Percentiles rank a stretch among this genome's conserved stretches.
phyloP scores from a whole-genome alignment of 2,888 invertebrate species.

The Atethmia centrago region DNA sequence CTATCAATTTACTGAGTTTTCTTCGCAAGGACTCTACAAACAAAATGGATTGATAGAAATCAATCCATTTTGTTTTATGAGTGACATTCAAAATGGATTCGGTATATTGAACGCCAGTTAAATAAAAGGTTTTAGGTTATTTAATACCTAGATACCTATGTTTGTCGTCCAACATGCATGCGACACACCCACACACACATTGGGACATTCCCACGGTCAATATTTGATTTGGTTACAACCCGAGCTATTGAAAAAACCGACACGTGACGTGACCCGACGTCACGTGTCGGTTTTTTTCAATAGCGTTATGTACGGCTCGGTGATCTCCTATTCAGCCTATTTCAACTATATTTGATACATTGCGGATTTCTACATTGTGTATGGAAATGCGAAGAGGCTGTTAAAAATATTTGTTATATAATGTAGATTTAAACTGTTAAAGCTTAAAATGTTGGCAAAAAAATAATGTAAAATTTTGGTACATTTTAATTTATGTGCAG shows the following conservation, averaged over 20 bases:
- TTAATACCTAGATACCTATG: background rate
- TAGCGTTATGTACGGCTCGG: conserved; percentile 39
- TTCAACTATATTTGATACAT: conserved; percentile 23
- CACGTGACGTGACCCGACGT: too few relatives aligned
- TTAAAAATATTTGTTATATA: background rate
- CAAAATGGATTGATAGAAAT: too few relatives aligned
- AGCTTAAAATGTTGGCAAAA: background rate
- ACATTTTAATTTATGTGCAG: background rate
- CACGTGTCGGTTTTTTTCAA: conserved; percentile 67
- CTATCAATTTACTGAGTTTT: background rate
- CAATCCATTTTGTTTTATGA: conserved; percentile 11
- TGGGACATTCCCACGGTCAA: conserved; percentile 57
- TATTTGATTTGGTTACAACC: conserved; percentile 71
- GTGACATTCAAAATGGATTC: conserved; percentile 36
- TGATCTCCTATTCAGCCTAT: conserved; percentile 6
- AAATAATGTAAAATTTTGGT: background rate
- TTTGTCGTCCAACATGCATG: background rate
- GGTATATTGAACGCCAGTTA: conserved; percentile 30
- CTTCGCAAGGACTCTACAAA: conserved; percentile 2
- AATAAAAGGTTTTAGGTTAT: conserved; percentile 33
- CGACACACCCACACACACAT: too few relatives aligned
- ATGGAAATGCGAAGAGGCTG: background rate
- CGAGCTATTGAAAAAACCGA: too few relatives aligned
- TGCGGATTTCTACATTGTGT: conserved; percentile 10
- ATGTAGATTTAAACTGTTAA: background rate